Evolutionary conservation across 1,140 invertebrate species (phyloP).

Genomic region (Drosophila parabipectinata): DNA sequence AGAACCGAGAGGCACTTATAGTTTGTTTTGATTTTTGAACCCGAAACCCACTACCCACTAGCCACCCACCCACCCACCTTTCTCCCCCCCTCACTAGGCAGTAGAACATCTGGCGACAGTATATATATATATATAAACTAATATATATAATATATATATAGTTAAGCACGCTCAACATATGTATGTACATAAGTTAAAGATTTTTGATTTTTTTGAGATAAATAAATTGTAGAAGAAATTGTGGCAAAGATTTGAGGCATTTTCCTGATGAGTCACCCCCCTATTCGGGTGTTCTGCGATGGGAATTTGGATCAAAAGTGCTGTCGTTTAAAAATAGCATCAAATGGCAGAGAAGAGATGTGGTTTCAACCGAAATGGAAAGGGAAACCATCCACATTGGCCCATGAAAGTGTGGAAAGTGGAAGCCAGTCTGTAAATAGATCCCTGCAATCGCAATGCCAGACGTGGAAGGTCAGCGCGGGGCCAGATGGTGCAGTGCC

Average conservation of each 20-base stretch:
- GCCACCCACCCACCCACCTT: too few relatives aligned
- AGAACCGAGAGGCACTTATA: conserved; percentile 25
- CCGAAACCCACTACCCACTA: conserved; percentile 1
- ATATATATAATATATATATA: conserved; percentile 26
- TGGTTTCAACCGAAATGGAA: too few relatives aligned
- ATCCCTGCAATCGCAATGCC: conserved; percentile 8
- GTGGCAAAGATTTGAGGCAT: conserved; percentile 33
- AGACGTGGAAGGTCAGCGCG: conserved; percentile 33
- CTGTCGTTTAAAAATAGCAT: conserved; percentile 14
- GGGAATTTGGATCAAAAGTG: conserved; percentile 9
- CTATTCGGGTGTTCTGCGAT: background rate
- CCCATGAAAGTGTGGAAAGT: conserved; percentile 3
- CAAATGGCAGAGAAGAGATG: background rate
- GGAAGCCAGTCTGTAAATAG: conserved; percentile 30
- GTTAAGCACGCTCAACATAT: conserved; percentile 51
- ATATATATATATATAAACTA: conserved; percentile 38
- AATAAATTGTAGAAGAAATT: conserved; percentile 73
- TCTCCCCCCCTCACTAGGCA: conserved; percentile 8
- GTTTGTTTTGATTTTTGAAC: conserved; percentile 30
- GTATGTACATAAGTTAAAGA: conserved; percentile 75
- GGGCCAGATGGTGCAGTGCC: background rate
- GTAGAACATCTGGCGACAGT: conserved; percentile 43
- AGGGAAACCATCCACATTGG: too few relatives aligned
- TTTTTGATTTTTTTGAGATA: conserved; percentile 54
- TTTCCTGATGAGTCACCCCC: conserved; percentile 7